These are phyloP conservation scores for Lasioglossum pauxillum DNA, from an alignment of 2,888 invertebrate species.

Conservation along the genomic window DNA sequence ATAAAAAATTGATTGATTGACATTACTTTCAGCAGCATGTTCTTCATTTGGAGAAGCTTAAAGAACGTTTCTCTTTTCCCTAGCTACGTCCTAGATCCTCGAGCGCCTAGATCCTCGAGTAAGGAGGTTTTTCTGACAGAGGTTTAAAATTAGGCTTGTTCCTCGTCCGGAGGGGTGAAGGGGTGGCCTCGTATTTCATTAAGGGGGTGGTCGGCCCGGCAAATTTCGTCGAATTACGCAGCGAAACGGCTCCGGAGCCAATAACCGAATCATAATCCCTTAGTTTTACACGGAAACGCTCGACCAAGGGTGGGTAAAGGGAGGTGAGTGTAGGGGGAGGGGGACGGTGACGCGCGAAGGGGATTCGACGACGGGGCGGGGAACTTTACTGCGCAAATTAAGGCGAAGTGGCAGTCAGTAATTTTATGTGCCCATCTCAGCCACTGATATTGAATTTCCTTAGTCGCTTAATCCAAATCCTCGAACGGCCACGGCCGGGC, in stretches of 20 bases:
- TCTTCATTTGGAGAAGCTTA: not conserved
- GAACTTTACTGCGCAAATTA: conserved; percentile 84
- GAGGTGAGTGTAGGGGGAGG: conserved; percentile 30
- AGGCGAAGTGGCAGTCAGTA: conserved; percentile 84
- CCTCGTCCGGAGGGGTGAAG: conserved; percentile 52
- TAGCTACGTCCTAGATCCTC: not conserved
- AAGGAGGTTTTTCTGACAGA: not conserved
- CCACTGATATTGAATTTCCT: conserved; percentile 84
- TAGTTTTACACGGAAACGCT: conserved; percentile 73
- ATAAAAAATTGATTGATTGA: not conserved
- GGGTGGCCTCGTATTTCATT: conserved; percentile 71
- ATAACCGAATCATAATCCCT: conserved; percentile 80
- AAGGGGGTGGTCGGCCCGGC: conserved; percentile 53
- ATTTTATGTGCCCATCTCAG: conserved; percentile 84
- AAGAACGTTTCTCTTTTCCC: not conserved
- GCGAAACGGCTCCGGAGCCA: conserved; percentile 73
- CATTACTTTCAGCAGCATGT: not conserved
- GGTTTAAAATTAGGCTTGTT: conserved; percentile 32
- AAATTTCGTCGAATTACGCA: conserved; percentile 77
- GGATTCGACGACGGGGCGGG: conserved; percentile 47
- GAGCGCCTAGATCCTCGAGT: not conserved
- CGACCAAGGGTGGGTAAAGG: conserved; percentile 12
- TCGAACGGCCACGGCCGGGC: conserved; percentile 65
- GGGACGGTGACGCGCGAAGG: conserved; percentile 11
- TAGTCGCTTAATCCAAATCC: conserved; percentile 83